phyloP scores from a whole-genome alignment of 2,113 vertebrate genomes.

The Thryonomys swinderianus region DNA sequence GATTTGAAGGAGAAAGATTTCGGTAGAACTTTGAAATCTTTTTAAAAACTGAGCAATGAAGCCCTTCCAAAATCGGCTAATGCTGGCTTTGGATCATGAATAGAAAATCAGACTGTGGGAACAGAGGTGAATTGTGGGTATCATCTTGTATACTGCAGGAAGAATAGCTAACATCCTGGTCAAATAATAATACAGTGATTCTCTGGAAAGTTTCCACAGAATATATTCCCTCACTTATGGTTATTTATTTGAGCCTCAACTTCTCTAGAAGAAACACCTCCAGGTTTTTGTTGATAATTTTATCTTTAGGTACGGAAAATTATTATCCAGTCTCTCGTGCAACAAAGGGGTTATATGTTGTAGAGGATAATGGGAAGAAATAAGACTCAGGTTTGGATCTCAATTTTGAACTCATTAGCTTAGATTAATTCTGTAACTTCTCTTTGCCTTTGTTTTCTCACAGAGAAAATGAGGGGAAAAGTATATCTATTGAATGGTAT shows the following conservation, averaged over 20 bases:
- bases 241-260: not conserved
- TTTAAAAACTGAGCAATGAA: conserved; percentile 38
- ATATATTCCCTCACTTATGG: not conserved
- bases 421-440: not conserved
- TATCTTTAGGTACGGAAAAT: not conserved
- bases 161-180: not conserved
- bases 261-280: not conserved
- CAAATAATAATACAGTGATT: not conserved
- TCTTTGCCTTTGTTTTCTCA: conserved; percentile 7
- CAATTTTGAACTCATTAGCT: not conserved
- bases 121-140: not conserved
- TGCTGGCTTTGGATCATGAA: conserved; percentile 59
- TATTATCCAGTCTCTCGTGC: not conserved
- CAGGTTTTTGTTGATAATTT: not conserved
- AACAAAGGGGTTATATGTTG: not conserved
- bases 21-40: conserved; percentile 74
- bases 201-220: not conserved
- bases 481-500: not conserved
- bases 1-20: conserved; percentile 75
- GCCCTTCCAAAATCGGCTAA: conserved; percentile 52
- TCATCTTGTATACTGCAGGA: not conserved
- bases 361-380: not conserved
- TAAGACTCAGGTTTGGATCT: not conserved
- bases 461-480: not conserved
- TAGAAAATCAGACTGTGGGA: conserved; percentile 52